Evolutionary conservation across 2,888 invertebrate genomes (phyloP).

Genomic region (Cephus runcator): DNA sequence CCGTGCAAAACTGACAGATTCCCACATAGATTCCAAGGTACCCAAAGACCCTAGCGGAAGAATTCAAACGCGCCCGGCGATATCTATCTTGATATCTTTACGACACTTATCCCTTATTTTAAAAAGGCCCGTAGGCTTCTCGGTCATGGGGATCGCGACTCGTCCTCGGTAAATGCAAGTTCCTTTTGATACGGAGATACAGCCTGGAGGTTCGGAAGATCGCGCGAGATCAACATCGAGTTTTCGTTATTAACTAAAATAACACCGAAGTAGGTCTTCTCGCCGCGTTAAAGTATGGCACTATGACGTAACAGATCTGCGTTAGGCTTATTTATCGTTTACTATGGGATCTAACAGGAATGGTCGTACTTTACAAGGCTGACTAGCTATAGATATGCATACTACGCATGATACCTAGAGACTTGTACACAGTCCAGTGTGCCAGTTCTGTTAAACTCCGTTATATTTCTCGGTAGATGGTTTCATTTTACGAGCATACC

Average conservation of each 20-base stretch:
- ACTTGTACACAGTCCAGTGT: neutral
- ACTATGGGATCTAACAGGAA: conserved; percentile 30
- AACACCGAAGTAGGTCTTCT: neutral
- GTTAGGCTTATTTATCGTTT: neutral
- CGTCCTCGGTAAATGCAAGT: neutral
- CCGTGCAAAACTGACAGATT: neutral
- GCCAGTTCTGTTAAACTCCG: neutral
- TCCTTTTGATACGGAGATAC: neutral
- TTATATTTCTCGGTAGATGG: neutral
- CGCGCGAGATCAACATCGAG: neutral
- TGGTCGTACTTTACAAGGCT: conserved; percentile 42
- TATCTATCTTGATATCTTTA: neutral
- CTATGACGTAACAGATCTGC: neutral
- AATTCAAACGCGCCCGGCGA: neutral
- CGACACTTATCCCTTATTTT: neutral
- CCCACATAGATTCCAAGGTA: no score
- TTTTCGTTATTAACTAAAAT: neutral
- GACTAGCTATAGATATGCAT: conserved; percentile 19
- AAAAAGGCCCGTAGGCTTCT: neutral
- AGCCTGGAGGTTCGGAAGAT: neutral
- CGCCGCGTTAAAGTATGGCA: neutral
- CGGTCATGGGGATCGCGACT: neutral
- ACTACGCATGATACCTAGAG: neutral
- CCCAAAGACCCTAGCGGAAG: neutral
- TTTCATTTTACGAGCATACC: neutral